Base-by-base conservation (phyloP, 2,113 vertebrate species). In the Rynchops niger region DNA sequence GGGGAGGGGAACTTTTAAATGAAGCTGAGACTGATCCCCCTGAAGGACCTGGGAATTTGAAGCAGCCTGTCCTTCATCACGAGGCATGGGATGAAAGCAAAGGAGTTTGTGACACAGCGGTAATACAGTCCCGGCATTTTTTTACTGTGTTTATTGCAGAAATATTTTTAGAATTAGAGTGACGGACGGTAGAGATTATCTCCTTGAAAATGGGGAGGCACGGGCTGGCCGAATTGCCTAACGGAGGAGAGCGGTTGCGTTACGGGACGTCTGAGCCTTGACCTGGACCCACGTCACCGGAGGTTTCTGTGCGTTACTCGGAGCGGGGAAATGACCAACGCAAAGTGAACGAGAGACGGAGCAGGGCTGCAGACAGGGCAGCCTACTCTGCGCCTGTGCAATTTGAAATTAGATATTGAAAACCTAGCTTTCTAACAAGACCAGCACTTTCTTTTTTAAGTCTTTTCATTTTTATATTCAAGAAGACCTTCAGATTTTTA, bases 171-270 rank as follows among this genome's bases (percentile, higher is more conserved):
- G 59, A 74, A 50, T 52, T 50, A 0, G 8, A 70, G 45, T 52
- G 77, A 23, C 1, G 84, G 81, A 15, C 47, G 67, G 38, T 12
- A 16, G 69, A 69, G 81, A 80, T 86, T 16, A 30, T 79, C 34
- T 47, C 15, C 30, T 8, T 45, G 63, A n/a, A 45, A 67, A 69
- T 0, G 4, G 56, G 40, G 90, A 63, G 61, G 77, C 2, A 3
- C 36, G 49, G 67, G 1, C 61, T 30, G 86, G 55, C 63, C 9
- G 47, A 47, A 12, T 29, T 34, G 52, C 67, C 22, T 22, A 3
- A 25, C 10, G 67, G 30, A 34, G 58, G 72, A 45, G n/a, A 13
- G 2, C 0, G 3, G 19, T 7, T 17, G 69, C 1, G 7, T 18
- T 42, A 9, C 2, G 40, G 59, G n/a, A 1, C 5, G 1, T 18